Base-by-base conservation (phyloP, 2,888 invertebrate genomes). In the Chirona hameri region DNA sequence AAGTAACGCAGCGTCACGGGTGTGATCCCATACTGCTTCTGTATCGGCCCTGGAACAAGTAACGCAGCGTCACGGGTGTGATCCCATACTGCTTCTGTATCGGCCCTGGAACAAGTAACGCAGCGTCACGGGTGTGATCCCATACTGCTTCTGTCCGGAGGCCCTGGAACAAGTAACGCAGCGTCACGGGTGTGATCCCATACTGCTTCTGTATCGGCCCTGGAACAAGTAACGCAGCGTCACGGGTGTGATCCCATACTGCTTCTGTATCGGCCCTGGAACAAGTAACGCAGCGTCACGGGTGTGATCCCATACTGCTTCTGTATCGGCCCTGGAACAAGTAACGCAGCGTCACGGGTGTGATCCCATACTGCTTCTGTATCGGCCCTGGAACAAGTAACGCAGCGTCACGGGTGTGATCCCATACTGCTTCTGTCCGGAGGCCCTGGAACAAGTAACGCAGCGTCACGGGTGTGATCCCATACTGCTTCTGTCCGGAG, bases 71-170 rank as follows among this genome's bases (percentile, higher is more conserved):
- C 72, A 72, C 31, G 31, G 31, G 31, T 31, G 31, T 14, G 18
- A 15, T 10, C 72, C 72, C 72, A 72, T 72, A 14, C 95, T 69
- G 69, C 39, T 39, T 39, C 4, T 39, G 4, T 39, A n/a, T n/a
- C 39, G 4, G 39, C 39, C 39, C 39, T 39, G 39, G 7, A 39
- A 39, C 39, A 39, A 2, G 39, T 39, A 39, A n/a, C n/a, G n/a
- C n/a, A n/a, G n/a, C n/a, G n/a, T n/a, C 72, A 72, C 31, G 31
- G 31, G 31, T 31, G 31, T 14, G 18, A 15, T 10, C 72, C 72
- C 72, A 72, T 72, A 14, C 95, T 69, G 69, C 39, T 39, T 39
- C 4, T 39, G 4, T 39, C 39, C 39, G 4, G 2, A 2, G 4
- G 39, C 39, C 39, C 39, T 39, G 39, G 7, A 39, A 39, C 39